Evolutionary conservation across 2,113 vertebrate species (phyloP).

Genomic region (Elephantulus edwardii): DNA sequence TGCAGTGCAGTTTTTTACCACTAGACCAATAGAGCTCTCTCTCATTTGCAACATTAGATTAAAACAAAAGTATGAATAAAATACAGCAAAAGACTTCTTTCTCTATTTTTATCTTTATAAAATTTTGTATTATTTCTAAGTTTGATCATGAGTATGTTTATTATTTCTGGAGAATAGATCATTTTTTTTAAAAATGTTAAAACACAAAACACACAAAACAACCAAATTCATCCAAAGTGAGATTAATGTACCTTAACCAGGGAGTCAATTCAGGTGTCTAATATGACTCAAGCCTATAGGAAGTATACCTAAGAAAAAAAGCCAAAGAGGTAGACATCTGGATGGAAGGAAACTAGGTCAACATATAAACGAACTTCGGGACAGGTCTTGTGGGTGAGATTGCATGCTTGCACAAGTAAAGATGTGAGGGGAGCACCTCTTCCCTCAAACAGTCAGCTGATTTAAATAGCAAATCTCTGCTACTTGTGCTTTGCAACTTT

Average conservation of each 20-base stretch:
- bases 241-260: not conserved
- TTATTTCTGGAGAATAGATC: too few relatives aligned
- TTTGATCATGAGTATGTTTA: too few relatives aligned
- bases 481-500: not conserved
- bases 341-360: not conserved
- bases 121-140: too few relatives aligned
- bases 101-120: too few relatives aligned
- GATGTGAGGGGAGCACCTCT: not conserved
- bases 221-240: not conserved
- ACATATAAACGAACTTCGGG: not conserved
- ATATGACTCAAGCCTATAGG: not conserved
- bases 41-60: too few relatives aligned
- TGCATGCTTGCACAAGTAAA: not conserved
- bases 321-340: not conserved
- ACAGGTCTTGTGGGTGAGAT: not conserved
- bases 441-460: not conserved
- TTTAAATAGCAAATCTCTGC: not conserved
- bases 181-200: too few relatives aligned
- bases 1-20: too few relatives aligned
- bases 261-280: not conserved
- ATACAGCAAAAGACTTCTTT: too few relatives aligned
- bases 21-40: too few relatives aligned
- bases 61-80: too few relatives aligned
- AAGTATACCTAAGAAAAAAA: not conserved
- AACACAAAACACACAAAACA: not conserved